Evolutionary conservation across 1,140 invertebrate genomes (phyloP).

Genomic region (Dermatophagoides farinae): DNA sequence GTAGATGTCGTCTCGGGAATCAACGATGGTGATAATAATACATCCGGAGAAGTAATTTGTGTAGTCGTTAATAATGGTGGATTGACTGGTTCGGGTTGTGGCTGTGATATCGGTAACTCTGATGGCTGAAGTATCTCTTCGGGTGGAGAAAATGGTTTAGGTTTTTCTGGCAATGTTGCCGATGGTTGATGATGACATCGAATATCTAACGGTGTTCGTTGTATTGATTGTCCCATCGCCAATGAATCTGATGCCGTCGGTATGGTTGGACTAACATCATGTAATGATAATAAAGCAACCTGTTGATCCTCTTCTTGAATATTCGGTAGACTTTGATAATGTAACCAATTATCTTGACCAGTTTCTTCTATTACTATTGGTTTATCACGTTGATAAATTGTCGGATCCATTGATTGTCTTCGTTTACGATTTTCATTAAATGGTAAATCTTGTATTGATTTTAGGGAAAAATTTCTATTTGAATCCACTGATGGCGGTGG

Average conservation of each 20-base stretch:
- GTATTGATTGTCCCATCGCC: background rate
- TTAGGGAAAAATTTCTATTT: background rate
- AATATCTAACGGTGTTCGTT: background rate
- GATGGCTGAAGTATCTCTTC: too few species aligned
- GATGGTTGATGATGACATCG: background rate
- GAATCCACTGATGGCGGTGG: background rate
- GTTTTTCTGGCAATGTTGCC: too few species aligned
- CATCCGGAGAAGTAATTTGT: too few species aligned
- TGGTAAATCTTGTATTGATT: background rate
- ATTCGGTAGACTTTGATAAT: slow-evolving; percentile 13
- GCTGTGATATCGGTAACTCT: background rate
- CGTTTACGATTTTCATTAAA: background rate
- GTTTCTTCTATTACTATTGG: background rate
- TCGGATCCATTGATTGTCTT: slow-evolving; percentile 1
- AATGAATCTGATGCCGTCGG: background rate
- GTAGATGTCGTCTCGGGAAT: background rate
- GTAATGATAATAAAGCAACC: background rate
- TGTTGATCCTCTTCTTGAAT: slow-evolving; percentile 13
- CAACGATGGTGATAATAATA: background rate
- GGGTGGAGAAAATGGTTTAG: too few species aligned
- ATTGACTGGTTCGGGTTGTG: background rate
- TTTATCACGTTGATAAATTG: background rate
- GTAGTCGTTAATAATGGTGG: too few species aligned
- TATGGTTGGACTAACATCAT: background rate
- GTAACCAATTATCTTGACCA: slow-evolving; percentile 7